Evolutionary conservation across 2,113 vertebrate genomes (phyloP).

Genomic region (Leptodactylus fuscus): DNA sequence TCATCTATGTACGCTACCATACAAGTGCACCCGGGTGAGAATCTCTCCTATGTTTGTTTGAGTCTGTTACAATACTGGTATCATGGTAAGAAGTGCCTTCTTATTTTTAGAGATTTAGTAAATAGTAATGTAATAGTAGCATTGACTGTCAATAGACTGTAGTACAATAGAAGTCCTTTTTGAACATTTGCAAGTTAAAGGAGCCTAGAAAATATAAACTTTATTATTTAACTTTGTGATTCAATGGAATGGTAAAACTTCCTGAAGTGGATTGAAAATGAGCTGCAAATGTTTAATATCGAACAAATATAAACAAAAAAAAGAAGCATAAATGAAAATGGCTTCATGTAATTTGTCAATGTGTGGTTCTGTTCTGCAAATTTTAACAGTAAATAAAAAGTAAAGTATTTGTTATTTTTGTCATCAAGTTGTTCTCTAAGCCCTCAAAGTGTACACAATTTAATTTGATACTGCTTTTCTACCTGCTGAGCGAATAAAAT

Average conservation of each 20-base stretch:
- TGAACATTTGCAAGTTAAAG: not conserved
- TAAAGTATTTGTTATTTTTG: conserved; percentile 42
- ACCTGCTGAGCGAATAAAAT: conserved; percentile 51
- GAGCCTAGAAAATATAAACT: not conserved
- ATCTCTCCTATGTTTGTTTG: too few relatives aligned
- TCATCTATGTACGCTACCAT: too few relatives aligned
- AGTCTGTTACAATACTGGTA: too few relatives aligned
- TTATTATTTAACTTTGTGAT: too few relatives aligned
- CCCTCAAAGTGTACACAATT: conserved; percentile 44
- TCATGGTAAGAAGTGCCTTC: too few relatives aligned
- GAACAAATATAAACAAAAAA: not conserved
- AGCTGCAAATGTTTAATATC: conserved; percentile 7
- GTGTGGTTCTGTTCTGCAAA: conserved; percentile 45
- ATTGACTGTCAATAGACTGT: too few relatives aligned
- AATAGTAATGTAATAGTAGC: too few relatives aligned
- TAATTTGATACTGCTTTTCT: conserved; percentile 50
- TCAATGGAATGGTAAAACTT: not conserved
- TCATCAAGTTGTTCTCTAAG: conserved; percentile 38
- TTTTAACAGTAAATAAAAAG: conserved; percentile 38
- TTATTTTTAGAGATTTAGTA: too few relatives aligned
- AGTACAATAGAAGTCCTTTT: too few relatives aligned
- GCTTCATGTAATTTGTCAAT: conserved; percentile 22
- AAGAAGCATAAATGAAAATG: not conserved
- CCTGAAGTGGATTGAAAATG: not conserved
- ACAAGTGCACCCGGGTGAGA: too few relatives aligned